Base-by-base conservation (phyloP, 1,140 invertebrate species). In the Caenorhabditis tropicalis region DNA sequence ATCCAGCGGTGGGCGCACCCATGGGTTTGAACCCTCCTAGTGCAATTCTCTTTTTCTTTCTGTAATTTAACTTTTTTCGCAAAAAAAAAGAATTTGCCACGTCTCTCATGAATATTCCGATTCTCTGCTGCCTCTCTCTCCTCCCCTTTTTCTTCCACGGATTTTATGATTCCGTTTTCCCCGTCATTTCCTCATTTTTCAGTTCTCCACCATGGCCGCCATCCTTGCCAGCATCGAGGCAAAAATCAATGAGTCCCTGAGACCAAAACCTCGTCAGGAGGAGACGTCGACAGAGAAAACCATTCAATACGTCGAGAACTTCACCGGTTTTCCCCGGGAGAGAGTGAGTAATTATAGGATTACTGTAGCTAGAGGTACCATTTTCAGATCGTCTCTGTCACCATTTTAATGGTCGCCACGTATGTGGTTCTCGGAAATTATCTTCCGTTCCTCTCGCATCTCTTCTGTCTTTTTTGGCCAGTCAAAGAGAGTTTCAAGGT, bases 401-500 rank as follows among this genome's bases (percentile, higher is more conserved):
- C 36, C 3, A 21, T 74, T n/a, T 36, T 74, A n/a, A 74, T 74
- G 65, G 36, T 74, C 15, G 24, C 65, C 19, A 74, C 24, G 36
- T 74, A 74, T n/a, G 65, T 74, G 1, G n/a, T 74, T 3, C 36
- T 74, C 19, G 65, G 65, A 0, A 74, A 43, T 36, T 74, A 36
- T 31, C n/a, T 74, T 9, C 65, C 65, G 24, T 19, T 74, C 29
- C 43, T 74, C 65, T 74, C 65, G 10, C 65, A 74, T 21, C 10
- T 43, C 65, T 43, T 74, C 29, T 74, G 65, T 29, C 9, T 74
- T n/a, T 43, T 43, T n/a, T 74, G 65, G 65, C 65, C 65, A 43
- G 36, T 74, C 9, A 74, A 74, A 21, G 65, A 74, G 36, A 74
- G 65, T 36, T 43, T 74, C 65, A 74, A 43, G 65, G 65, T 74